Evolutionary conservation across 2,113 vertebrate genomes (phyloP).

Genomic region (Coryphaenoides rupestris): DNA sequence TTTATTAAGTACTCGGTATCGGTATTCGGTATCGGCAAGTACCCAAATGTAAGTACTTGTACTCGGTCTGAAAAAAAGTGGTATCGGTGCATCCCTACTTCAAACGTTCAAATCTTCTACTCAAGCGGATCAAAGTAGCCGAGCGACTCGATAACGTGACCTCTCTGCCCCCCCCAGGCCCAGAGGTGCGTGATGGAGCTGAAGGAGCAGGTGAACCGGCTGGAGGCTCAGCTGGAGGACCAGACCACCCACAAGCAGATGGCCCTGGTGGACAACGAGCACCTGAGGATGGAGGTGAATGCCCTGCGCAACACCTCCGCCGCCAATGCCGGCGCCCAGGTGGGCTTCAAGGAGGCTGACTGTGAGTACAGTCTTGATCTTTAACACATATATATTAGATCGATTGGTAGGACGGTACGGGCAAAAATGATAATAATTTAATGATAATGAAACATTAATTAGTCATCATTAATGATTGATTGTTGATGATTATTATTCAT

Average conservation of each 20-base stretch:
- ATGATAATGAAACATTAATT: background rate
- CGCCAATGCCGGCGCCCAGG: constrained; percentile 82
- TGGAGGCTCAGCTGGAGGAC: constrained; percentile 89
- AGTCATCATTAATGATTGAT: background rate
- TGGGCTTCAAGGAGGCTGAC: constrained; percentile 85
- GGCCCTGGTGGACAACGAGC: constrained; percentile 84
- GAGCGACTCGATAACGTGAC: no score
- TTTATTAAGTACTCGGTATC: no score
- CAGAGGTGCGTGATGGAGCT: constrained; percentile 74
- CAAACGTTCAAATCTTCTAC: no score
- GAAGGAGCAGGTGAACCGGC: constrained; percentile 72
- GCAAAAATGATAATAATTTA: no score
- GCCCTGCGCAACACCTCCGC: constrained; percentile 75
- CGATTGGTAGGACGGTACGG: no score
- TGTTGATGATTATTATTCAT: no score
- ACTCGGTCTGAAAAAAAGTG: no score
- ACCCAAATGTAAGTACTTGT: no score
- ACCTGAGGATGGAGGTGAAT: constrained; percentile 84
- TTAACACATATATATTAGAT: background rate
- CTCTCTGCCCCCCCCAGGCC: constrained; percentile 66
- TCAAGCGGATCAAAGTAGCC: background rate
- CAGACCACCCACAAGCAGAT: constrained; percentile 84
- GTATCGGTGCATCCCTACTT: no score
- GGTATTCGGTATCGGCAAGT: no score
- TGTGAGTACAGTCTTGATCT: constrained; percentile 66